Percentiles rank a stretch among this genome's conserved stretches.
Evolutionary conservation across 2,888 invertebrate species (phyloP).

Genomic region (Ellobium chinense): DNA sequence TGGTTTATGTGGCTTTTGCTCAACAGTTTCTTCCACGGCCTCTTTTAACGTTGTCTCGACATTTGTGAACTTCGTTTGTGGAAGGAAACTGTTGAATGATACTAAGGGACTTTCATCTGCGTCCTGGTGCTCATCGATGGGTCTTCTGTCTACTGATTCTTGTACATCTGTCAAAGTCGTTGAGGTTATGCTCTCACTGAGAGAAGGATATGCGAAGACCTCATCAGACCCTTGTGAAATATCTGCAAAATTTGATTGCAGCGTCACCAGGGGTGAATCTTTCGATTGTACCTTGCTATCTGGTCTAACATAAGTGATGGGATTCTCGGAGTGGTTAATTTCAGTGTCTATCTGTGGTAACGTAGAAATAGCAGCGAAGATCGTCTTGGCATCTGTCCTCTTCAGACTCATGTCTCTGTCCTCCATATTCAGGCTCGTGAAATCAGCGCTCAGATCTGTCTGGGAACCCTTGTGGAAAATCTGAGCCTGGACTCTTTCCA

Average conservation of each 20-base stretch:
- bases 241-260: neutral
- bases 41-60: neutral
- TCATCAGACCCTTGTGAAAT: conserved; percentile 22
- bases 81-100: neutral
- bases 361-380: neutral
- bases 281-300: neutral
- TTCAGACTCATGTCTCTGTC: conserved; percentile 27
- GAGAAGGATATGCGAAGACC: neutral
- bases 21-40: neutral
- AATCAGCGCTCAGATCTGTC: conserved; percentile 19
- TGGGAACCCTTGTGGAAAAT: conserved; percentile 33
- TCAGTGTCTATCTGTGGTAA: neutral
- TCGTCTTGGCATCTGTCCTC: neutral
- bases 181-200: neutral
- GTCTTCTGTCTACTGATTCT: neutral
- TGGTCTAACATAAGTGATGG: neutral
- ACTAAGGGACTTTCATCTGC: neutral
- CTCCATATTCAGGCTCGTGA: conserved; percentile 29
- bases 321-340: neutral
- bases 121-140: neutral
- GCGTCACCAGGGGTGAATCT: too few species aligned
- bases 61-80: neutral
- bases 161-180: neutral
- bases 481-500: conserved; percentile 6
- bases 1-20: neutral